phyloP scores from a whole-genome alignment of 2,113 vertebrate genomes.

The Aphelocoma coerulescens region DNA sequence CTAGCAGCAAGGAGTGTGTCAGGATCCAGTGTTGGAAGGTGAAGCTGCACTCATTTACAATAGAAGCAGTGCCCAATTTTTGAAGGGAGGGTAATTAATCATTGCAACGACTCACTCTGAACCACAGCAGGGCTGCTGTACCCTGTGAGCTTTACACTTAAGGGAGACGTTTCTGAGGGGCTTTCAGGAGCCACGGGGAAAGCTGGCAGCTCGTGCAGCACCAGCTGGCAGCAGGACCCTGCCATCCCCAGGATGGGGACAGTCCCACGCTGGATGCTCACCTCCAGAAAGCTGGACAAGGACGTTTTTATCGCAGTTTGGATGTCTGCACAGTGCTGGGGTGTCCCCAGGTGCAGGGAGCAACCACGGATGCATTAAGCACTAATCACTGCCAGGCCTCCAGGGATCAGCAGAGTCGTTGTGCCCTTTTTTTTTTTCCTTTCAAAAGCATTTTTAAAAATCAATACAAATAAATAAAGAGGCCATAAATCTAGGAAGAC shows the following conservation, averaged over 20 bases:
- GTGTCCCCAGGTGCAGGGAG: background rate
- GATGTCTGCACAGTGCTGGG: background rate
- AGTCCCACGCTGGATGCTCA: background rate
- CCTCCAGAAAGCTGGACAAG: background rate
- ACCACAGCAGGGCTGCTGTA: background rate
- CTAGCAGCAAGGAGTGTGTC: background rate
- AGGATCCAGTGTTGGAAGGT: background rate
- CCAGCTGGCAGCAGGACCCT: no score
- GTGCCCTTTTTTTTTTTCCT: background rate
- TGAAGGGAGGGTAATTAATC: conserved; percentile 37
- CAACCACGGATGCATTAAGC: background rate
- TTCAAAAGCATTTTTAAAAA: conserved; percentile 26
- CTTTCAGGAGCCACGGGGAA: background rate
- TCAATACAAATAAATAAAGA: conserved; percentile 42
- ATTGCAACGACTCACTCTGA: background rate
- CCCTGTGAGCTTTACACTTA: fast-evolving
- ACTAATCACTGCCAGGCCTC: background rate
- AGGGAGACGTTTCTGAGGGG: background rate
- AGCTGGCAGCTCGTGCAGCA: background rate
- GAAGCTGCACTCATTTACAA: conserved; percentile 33
- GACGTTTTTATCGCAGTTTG: background rate
- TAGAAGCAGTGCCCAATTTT: background rate
- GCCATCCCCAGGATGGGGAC: background rate
- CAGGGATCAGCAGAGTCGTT: background rate
- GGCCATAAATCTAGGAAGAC: conserved; percentile 53